Base-by-base conservation (phyloP, 2,113 vertebrate genomes). In the Ctenodactylus gundi region DNA sequence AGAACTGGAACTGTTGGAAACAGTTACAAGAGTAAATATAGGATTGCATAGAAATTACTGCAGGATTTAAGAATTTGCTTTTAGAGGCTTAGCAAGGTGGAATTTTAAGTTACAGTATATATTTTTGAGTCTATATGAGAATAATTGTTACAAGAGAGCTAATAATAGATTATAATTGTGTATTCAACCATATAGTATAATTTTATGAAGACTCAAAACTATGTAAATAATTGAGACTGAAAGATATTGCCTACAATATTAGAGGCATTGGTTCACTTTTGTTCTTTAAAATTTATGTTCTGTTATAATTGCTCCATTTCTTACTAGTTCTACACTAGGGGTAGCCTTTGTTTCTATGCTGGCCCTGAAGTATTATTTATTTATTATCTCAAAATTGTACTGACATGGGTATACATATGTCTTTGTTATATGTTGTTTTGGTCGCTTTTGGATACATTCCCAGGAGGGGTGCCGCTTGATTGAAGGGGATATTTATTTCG, bases 351-450 rank as follows among this genome's bases (percentile, higher is more conserved):
- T 55, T 72, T 49, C 7, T 44, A 7, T 25, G 78, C 84, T 14
- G 53, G n/a, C 29, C 6, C 18, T 93, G 25, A 29, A 39, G 20
- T n/a, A n/a, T n/a, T n/a, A n/a, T 81, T 80, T 76, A 70, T 77
- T 82, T 76, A 62, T 84, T 62, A 81, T 91, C 49, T 93, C 77
- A 81, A 46, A 91, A 85, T 62, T 81, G 13, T 93, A 51, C 29
- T 75, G n/a, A n/a, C n/a, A n/a, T n/a, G n/a, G n/a, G n/a, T n/a
- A n/a, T n/a, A n/a, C n/a, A n/a, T n/a, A n/a, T n/a, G n/a, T n/a
- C n/a, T n/a, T n/a, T n/a, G n/a, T n/a, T n/a, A n/a, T n/a, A n/a
- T n/a, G n/a, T n/a, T n/a, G n/a, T n/a, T n/a, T n/a, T n/a, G n/a
- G n/a, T n/a, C n/a, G n/a, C n/a, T n/a, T n/a, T n/a, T n/a, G n/a